These are phyloP conservation scores for Lophura nycthemera DNA, from an alignment of 2,113 vertebrate species.

Conservation along the genomic window DNA sequence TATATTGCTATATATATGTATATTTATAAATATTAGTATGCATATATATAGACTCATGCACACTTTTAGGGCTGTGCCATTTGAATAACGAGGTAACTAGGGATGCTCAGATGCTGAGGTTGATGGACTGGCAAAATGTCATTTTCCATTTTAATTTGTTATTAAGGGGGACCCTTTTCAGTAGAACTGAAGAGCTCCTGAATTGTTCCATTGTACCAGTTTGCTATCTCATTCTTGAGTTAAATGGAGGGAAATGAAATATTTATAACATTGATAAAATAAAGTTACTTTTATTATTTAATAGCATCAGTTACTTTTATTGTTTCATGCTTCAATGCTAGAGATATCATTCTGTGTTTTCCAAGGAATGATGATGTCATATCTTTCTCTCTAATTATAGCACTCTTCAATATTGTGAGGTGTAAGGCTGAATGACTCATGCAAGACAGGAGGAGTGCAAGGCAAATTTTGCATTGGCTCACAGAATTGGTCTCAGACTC, in stretches of 20 bases:
- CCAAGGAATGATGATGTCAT: not conserved
- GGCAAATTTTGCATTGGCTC: not conserved
- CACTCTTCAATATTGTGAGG: not conserved
- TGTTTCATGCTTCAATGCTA: slow-evolving; percentile 34
- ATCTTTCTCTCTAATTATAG: not conserved
- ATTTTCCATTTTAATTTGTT: slow-evolving; percentile 36
- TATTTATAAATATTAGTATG: not conserved
- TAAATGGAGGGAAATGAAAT: slow-evolving; percentile 42
- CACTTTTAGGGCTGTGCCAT: not conserved
- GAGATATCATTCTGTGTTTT: not conserved
- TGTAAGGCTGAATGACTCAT: not conserved
- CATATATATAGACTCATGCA: slow-evolving; percentile 27
- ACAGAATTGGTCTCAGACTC: not conserved
- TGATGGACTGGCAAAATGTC: not conserved
- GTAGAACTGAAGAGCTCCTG: slow-evolving; percentile 8
- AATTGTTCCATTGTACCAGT: slow-evolving; percentile 44
- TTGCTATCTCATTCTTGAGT: slow-evolving; percentile 50
- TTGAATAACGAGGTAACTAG: not conserved
- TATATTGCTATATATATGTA: slow-evolving; percentile 25
- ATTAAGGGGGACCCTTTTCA: not conserved
- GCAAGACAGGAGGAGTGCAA: not conserved
- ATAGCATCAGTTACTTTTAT: slow-evolving; percentile 45
- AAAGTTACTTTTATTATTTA: slow-evolving; percentile 69
- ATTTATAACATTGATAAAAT: slow-evolving; percentile 68
- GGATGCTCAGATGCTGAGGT: not conserved